Evolutionary conservation across 2,888 invertebrate genomes (phyloP).

Genomic region (Brenthis ino): DNA sequence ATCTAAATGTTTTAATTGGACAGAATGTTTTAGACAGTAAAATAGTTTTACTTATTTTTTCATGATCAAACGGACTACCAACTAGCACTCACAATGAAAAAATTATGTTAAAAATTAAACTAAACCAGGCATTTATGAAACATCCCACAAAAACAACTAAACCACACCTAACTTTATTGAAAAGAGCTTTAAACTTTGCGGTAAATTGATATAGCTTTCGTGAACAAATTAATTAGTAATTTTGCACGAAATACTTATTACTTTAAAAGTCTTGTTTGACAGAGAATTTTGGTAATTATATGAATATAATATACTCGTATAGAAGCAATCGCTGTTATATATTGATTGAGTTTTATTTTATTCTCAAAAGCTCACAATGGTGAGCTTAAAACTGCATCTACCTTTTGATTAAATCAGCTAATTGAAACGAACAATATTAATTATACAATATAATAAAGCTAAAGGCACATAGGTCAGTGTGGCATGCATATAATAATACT

Average conservation of each 20-base stretch:
- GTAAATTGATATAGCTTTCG: conserved; percentile 1
- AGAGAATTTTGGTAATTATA: neutral
- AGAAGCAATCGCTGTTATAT: no score
- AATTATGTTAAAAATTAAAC: conserved; percentile 1
- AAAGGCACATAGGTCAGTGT: no score
- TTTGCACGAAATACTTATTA: conserved; percentile 9
- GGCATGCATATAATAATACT: no score
- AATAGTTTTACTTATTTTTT: no score
- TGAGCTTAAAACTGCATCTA: neutral
- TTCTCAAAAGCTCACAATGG: neutral
- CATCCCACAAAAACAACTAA: conserved; percentile 8
- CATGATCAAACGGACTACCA: no score
- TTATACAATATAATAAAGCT: neutral
- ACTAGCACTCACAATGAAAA: neutral
- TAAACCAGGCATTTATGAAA: conserved; percentile 9
- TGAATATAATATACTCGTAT: no score
- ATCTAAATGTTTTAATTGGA: no score
- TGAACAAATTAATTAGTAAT: conserved; percentile 16
- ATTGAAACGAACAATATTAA: neutral
- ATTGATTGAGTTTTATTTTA: no score
- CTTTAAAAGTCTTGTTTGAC: neutral
- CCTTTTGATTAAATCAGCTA: no score
- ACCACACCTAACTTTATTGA: conserved; percentile 16
- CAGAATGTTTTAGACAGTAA: no score
- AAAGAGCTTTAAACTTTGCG: conserved; percentile 1